Conservation (phyloP, 2,113 vertebrate genomes). For the Bombycilla garrulus region DNA sequence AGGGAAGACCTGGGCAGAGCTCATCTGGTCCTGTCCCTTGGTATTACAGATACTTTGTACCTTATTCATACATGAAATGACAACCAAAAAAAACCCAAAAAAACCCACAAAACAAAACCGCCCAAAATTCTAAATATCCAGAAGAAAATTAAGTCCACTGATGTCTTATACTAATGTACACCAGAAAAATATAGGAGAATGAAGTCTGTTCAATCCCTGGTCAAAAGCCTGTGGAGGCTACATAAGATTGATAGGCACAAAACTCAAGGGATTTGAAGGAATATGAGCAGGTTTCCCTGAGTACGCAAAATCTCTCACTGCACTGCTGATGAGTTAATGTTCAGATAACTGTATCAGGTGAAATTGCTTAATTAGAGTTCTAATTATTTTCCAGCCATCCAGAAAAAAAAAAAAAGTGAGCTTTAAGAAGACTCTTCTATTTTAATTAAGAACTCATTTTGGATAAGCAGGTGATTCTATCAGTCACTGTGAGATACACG, state of each 20-base stretch:
- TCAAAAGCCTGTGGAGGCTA: neutral
- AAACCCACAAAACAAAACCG: no score
- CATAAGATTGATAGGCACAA: neutral
- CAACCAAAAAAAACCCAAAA: neutral
- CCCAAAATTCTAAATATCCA: neutral
- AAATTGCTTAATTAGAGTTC: constrained; percentile 45
- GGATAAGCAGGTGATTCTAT: neutral
- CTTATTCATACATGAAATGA: neutral
- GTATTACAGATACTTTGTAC: neutral
- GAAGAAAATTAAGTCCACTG: neutral
- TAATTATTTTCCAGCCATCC: constrained; percentile 34
- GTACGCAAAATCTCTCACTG: neutral
- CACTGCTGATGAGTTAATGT: neutral
- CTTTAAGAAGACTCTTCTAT: neutral
- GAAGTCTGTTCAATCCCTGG: neutral
- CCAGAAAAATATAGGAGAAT: neutral
- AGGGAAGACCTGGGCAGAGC: neutral
- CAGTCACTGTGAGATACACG: neutral
- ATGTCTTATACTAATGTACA: neutral
- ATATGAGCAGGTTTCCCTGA: neutral
- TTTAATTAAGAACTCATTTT: constrained; percentile 48
- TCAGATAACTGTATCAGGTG: constrained; percentile 14
- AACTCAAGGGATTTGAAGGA: neutral
- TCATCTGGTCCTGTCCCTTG: neutral
- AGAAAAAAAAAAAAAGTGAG: neutral